A percentile compares a stretch with the other conserved stretches of the same genome.
Conservation (phyloP, 2,888 invertebrate genomes). For the Ryuthela nishihirai region DNA sequence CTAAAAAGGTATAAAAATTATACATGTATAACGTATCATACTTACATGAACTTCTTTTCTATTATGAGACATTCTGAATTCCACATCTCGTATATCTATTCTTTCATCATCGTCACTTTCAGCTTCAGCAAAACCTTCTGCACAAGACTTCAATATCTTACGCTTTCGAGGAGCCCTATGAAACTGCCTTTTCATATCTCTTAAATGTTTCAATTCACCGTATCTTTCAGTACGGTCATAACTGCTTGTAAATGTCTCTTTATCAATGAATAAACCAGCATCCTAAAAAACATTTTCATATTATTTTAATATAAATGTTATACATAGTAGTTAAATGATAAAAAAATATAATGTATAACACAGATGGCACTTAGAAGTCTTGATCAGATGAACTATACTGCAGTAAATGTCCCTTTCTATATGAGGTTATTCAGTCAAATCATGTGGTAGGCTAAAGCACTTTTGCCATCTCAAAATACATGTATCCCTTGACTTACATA, state of each 20-base stretch:
- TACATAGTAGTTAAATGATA: too few relatives aligned
- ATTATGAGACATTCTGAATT: constrained; percentile 78
- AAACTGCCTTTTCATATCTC: constrained; percentile 69
- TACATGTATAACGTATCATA: constrained; percentile 2
- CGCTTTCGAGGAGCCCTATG: constrained; percentile 65
- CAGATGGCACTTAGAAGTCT: too few relatives aligned
- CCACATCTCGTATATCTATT: constrained; percentile 79
- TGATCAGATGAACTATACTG: too few relatives aligned
- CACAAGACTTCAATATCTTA: constrained; percentile 64
- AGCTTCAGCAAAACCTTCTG: constrained; percentile 60
- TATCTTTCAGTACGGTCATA: constrained; percentile 75
- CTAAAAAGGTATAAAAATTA: background rate
- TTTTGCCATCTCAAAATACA: too few relatives aligned
- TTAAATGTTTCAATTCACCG: constrained; percentile 83
- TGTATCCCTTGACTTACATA: too few relatives aligned
- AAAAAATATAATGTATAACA: too few relatives aligned
- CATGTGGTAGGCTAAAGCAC: too few relatives aligned
- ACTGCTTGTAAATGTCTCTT: constrained; percentile 40
- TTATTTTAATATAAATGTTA: too few relatives aligned
- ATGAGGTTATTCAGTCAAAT: too few relatives aligned
- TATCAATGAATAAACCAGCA: constrained; percentile 17
- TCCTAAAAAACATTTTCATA: constrained; percentile 8
- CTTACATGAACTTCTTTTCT: constrained; percentile 54
- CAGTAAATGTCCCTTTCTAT: too few relatives aligned
- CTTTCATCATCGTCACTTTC: constrained; percentile 55